These are phyloP conservation scores for Hucho hucho DNA, from an alignment of 2,113 vertebrate genomes.

Conservation along the genomic window DNA sequence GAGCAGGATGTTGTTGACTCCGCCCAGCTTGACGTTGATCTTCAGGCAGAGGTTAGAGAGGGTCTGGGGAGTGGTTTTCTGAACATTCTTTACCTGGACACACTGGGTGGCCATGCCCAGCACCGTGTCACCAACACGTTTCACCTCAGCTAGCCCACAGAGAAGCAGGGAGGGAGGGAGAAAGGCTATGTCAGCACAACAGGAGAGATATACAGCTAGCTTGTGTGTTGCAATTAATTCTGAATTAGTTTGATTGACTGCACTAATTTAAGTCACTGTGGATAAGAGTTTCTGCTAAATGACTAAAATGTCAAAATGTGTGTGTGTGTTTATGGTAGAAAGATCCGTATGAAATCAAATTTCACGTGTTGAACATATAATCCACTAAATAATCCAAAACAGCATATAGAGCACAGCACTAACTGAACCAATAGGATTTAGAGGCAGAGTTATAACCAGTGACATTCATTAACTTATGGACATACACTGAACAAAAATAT, in stretches of 20 bases:
- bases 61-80: constrained; percentile 95
- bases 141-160: constrained; percentile 85
- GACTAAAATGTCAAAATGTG: too few relatives aligned
- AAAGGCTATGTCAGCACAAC: background rate
- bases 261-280: too few relatives aligned
- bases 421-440: background rate
- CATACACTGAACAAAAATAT: too few relatives aligned
- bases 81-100: constrained; percentile 98
- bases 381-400: background rate
- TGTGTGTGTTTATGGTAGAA: background rate
- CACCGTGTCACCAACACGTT: constrained; percentile 94
- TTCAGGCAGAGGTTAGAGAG: constrained; percentile 98
- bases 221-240: too few relatives aligned
- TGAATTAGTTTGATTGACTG: too few relatives aligned
- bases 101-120: constrained; percentile 98
- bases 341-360: too few relatives aligned
- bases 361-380: background rate
- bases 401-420: background rate
- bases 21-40: constrained; percentile 97
- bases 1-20: constrained; percentile 95
- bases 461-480: background rate
- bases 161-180: background rate
- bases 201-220: background rate
- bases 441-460: background rate
- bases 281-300: too few relatives aligned